Conservation (phyloP, 2,797 vertebrate species). For the Chromobotia macracanthus region DNA sequence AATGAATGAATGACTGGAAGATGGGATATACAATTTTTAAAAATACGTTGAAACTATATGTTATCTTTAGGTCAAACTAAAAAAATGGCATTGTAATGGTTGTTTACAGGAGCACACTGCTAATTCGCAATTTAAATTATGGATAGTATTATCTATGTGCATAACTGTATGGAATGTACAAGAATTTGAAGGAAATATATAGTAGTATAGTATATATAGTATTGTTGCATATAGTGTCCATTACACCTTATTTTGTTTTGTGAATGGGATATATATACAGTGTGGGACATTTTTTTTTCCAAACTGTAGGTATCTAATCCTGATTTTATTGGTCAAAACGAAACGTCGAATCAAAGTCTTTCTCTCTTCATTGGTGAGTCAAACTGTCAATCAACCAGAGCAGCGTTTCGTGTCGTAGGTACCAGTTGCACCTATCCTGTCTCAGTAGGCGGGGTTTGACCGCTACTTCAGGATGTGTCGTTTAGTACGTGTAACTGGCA, state of each 20-base stretch:
- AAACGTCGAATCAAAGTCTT: background rate
- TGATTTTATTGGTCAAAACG: conserved; percentile 61
- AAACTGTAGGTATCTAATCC: no score
- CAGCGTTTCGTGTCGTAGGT: background rate
- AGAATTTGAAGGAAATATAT: background rate
- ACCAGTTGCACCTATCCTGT: background rate
- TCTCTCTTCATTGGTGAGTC: conserved; percentile 48
- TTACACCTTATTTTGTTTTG: background rate
- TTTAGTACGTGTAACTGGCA: conserved; percentile 74
- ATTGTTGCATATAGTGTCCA: background rate
- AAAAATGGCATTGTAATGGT: background rate
- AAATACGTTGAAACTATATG: background rate
- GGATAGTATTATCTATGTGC: no score
- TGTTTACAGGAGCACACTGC: no score
- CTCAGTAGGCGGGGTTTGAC: conserved; percentile 62
- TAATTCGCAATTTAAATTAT: no score
- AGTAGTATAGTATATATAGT: no score
- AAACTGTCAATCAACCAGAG: conserved; percentile 55
- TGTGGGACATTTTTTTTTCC: background rate
- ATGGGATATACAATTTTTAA: background rate
- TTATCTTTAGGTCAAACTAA: background rate
- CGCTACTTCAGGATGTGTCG: conserved; percentile 62
- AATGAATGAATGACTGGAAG: background rate
- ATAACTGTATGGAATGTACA: background rate
- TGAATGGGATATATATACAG: background rate